Base-by-base conservation (phyloP, 2,888 invertebrate species). In the Silvanus unidentatus region DNA sequence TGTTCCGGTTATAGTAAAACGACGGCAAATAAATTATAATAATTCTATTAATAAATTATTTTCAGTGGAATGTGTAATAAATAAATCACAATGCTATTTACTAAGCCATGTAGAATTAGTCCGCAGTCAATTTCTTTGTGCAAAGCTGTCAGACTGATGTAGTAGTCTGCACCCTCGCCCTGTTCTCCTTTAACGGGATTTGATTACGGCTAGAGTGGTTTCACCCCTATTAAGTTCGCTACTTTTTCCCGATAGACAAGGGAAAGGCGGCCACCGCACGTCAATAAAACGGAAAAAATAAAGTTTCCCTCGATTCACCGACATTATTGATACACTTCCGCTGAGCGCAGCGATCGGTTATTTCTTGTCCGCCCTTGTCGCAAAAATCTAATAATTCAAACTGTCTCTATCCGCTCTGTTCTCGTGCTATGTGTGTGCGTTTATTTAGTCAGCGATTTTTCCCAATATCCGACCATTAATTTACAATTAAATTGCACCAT, bases 231-330 rank as follows among this genome's bases (percentile, higher is more conserved):
- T 72, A 71, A 72, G 68, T 66, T 60, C 65, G 65, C 68, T 66
- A 70, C 67, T 65, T 69, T 69, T 69, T 65, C 61, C 62, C 65
- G 63, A 60, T 66, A 69, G 75, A 77, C 77, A 77, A 73, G 76
- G 72, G 75, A 77, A 77, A 77, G 77, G 77, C 77, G 77, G 75
- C 69, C 65, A 60, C 64, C 56, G 60, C 59, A 60, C 60, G 66
- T 68, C 69, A 66, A 68, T 69, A 69, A 69, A 69, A 69, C 58
- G 62, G 59, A 65, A 63, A 32, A 69, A 69, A 67, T 67, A 67
- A 65, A 66, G 61, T 64, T 61, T 60, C 61, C 60, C 56, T 50
- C 58, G 59, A 60, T 58, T 52, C 57, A 46, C 52, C 52, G 54
- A 59, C 64, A 59, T 65, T 65, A 65, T 66, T 65, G 64, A 64